phyloP scores from a whole-genome alignment of 2,113 vertebrate species.

The Sitta europaea region DNA sequence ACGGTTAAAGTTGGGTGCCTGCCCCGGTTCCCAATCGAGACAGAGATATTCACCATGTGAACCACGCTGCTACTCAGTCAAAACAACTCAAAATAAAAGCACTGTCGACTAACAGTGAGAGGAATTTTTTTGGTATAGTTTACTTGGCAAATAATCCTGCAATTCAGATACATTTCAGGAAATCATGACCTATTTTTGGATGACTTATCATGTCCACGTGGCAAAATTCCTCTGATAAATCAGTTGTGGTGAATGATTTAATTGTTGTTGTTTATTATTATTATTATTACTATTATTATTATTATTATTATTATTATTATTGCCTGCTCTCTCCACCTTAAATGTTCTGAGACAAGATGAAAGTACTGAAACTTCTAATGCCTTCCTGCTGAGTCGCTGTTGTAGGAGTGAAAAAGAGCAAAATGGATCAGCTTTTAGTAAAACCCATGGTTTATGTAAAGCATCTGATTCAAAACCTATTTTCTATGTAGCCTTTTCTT shows the following conservation, averaged over 20 bases:
- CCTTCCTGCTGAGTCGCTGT: constrained; percentile 15
- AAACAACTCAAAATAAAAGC: constrained; percentile 26
- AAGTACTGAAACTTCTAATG: constrained; percentile 69
- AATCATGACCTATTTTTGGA: neutral
- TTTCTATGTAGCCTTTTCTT: constrained; percentile 57
- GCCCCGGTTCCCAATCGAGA: neutral
- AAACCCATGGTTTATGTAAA: constrained; percentile 79
- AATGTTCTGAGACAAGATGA: constrained; percentile 70
- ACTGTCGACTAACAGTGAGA: neutral
- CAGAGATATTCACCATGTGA: constrained; percentile 12
- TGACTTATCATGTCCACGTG: neutral
- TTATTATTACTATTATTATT: neutral
- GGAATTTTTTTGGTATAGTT: neutral
- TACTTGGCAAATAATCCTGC: constrained; percentile 7
- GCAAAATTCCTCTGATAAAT: constrained; percentile 11
- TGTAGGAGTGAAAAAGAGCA: constrained; percentile 63
- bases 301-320: neutral
- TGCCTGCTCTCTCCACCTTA: constrained; percentile 10
- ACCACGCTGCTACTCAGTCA: neutral
- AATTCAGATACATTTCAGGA: constrained; percentile 13
- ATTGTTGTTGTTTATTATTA: neutral
- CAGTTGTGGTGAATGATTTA: neutral
- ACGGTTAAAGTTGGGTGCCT: neutral
- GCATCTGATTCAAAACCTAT: constrained; percentile 76
- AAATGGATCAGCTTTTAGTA: constrained; percentile 70